Base-by-base conservation (phyloP, 1,140 invertebrate genomes). In the Drosophila subpulchrella region DNA sequence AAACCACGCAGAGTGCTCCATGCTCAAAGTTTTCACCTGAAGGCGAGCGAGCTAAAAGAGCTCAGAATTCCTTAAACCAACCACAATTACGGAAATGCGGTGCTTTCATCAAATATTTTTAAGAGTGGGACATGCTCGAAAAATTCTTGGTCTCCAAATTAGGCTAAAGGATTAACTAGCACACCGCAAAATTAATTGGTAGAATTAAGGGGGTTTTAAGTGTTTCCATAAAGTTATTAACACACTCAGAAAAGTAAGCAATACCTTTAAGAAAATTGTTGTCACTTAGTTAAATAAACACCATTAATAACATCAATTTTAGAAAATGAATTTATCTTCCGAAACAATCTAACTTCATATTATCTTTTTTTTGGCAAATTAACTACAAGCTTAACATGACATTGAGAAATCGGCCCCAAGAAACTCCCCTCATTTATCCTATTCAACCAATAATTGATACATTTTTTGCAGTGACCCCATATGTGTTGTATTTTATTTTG, bases 81-180 rank as follows among this genome's bases (percentile, higher is more conserved):
- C 81, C 81, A 71, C 80, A 82, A 53, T 58, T 75, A 71, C 75
- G 41, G 39, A 41, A 78, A 82, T 66, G 55, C 58, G 67, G 38
- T 62, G 71, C 75, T 71, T 63, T 66, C 47, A 63, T 42, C 51
- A 61, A 55, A 75, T n/a, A 68, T 54, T 58, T 38, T 71, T 27
- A n/a, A 50, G 60, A 53, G 51, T 4, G 32, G 30, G 53, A 61
- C 3, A 12, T 27, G 17, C 61, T 48, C 15, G 12, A 60, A 11
- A 48, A 24, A 55, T 27, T 61, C 36, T 30, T 38, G 30, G 30
- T 41, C 30, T 46, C n/a, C 4, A 20, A 53, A 46, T 20, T 46
- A 34, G 20, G 10, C n/a, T n/a, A n/a, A 32, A 51, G 27, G 32
- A 42, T 13, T 24, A 36, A 41, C 20, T 38, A n/a, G n/a, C 44